phyloP scores from a whole-genome alignment of 2,888 invertebrate genomes.

The Epistrophe grossulariae region DNA sequence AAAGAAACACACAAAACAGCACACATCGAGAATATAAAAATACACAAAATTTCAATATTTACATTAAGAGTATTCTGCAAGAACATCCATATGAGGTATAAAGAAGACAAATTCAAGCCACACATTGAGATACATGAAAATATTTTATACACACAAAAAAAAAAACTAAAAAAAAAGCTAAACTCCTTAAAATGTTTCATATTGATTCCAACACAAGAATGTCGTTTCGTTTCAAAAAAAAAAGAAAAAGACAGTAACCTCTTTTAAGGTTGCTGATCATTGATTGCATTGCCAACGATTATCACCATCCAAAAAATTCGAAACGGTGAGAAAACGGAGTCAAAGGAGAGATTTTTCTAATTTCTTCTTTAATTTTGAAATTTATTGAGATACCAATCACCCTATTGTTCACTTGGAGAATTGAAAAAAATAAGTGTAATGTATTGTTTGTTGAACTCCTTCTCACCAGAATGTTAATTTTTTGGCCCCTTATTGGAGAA shows the following conservation, averaged over 20 bases:
- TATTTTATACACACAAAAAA: neutral
- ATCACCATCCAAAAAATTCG: too few relatives aligned
- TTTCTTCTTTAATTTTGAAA: too few relatives aligned
- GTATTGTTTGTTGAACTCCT: too few relatives aligned
- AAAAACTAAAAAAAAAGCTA: neutral
- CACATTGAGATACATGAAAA: constrained; percentile 36
- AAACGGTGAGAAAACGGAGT: too few relatives aligned
- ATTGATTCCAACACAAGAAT: constrained; percentile 28
- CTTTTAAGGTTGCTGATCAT: neutral
- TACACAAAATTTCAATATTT: constrained; percentile 5
- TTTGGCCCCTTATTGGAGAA: too few relatives aligned
- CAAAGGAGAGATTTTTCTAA: too few relatives aligned
- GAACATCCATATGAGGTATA: constrained; percentile 14
- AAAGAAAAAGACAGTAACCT: neutral
- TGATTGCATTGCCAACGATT: too few relatives aligned
- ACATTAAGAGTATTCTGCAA: constrained; percentile 28
- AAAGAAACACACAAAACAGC: constrained; percentile 30
- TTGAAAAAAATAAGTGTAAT: too few relatives aligned
- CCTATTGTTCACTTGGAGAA: too few relatives aligned
- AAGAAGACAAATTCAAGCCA: constrained; percentile 25
- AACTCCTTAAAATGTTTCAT: constrained; percentile 10
- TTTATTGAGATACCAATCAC: too few relatives aligned
- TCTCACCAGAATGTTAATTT: too few relatives aligned
- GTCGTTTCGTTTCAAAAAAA: neutral
- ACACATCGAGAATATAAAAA: constrained; percentile 18